Evolutionary conservation across 2,113 vertebrate genomes (phyloP).

Genomic region (Heterochromis multidens): DNA sequence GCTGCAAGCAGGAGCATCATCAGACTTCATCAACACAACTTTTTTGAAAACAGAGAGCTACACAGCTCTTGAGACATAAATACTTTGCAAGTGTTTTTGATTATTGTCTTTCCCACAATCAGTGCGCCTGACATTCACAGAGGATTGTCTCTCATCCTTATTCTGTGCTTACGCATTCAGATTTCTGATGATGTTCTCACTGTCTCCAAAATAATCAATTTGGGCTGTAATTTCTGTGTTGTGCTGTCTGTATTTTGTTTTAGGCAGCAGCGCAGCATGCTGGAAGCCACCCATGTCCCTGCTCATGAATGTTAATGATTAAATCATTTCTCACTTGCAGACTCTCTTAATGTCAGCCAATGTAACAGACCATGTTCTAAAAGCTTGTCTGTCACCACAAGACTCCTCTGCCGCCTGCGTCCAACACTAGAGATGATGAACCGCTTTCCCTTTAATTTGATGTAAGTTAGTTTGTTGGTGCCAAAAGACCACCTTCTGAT

Average conservation of each 20-base stretch:
- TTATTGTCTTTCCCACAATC: not conserved
- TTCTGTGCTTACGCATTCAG: conserved; percentile 21
- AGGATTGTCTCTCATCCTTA: not conserved
- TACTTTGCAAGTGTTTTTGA: not conserved
- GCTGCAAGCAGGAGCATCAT: not conserved
- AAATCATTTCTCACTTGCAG: conserved; percentile 45
- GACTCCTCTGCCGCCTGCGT: not conserved
- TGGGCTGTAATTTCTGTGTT: conserved; percentile 22
- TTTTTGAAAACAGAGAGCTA: not conserved
- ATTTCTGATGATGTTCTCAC: conserved; percentile 29
- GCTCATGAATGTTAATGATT: conserved; percentile 66
- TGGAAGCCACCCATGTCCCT: conserved; percentile 42
- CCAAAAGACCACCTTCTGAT: not conserved
- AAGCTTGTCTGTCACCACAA: not conserved
- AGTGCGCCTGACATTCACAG: not conserved
- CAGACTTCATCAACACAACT: not conserved
- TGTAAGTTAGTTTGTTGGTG: not conserved
- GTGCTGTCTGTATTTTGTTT: conserved; percentile 25
- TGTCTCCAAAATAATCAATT: conserved; percentile 47
- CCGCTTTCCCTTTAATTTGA: not conserved
- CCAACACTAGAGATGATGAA: not conserved
- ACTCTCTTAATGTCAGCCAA: conserved; percentile 50
- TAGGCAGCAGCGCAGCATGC: conserved; percentile 2
- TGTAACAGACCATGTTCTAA: not conserved
- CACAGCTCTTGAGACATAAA: not conserved